A percentile compares a stretch with the other conserved stretches of the same genome.
phyloP scores from a whole-genome alignment of 1,140 invertebrate genomes.

The Cherax destructor region DNA sequence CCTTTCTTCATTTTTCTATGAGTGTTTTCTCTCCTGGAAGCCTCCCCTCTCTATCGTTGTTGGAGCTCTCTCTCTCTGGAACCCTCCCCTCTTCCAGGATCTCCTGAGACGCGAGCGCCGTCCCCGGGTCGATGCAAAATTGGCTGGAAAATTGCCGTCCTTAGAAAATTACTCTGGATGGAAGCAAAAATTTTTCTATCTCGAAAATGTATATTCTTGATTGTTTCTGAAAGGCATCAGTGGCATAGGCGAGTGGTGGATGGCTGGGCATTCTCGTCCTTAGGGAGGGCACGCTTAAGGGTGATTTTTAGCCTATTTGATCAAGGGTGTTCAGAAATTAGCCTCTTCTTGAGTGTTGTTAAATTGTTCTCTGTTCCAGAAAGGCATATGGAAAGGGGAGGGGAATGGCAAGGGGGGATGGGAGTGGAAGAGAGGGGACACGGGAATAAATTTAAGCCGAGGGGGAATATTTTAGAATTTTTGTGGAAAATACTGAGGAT shows the following conservation, averaged over 20 bases:
- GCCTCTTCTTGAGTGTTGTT: slow-evolving; percentile 23
- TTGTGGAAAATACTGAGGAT: not conserved
- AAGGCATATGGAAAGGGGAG: not conserved
- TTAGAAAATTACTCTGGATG: slow-evolving; percentile 51
- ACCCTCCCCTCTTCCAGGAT: not conserved
- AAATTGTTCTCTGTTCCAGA: slow-evolving; percentile 4
- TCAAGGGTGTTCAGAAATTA: slow-evolving; percentile 21
- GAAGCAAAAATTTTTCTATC: slow-evolving; percentile 54
- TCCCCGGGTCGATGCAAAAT: slow-evolving; percentile 43
- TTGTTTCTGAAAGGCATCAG: slow-evolving; percentile 42
- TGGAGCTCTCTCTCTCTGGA: not conserved
- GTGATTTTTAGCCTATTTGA: not conserved
- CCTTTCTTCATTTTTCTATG: not conserved
- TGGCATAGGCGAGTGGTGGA: not conserved
- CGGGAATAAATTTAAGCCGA: not conserved
- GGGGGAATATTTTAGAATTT: not conserved
- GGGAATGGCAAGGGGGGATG: not conserved
- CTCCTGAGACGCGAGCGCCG: not conserved
- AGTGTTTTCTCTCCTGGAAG: not conserved
- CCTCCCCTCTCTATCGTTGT: not conserved
- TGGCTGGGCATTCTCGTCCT: slow-evolving; percentile 1
- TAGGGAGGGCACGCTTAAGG: not conserved
- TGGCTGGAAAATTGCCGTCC: slow-evolving; percentile 46
- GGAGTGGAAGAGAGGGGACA: not conserved
- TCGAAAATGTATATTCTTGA: slow-evolving; percentile 52